Conservation (phyloP, 2,113 vertebrate genomes). For the Antechinus flavipes region DNA sequence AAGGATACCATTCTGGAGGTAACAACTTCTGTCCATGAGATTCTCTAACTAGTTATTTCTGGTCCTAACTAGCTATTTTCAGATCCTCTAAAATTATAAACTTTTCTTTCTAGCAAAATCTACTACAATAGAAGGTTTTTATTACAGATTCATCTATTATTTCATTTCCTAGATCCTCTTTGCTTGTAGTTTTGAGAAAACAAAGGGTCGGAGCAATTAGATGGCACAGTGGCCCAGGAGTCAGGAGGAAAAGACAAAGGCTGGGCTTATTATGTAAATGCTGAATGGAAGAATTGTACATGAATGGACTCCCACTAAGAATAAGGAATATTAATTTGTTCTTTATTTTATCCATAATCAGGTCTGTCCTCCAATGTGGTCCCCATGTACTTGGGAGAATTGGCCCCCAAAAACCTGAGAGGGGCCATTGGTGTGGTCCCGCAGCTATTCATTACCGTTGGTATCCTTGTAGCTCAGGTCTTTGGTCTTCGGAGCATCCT, state of each 20-base stretch:
- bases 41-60: neutral
- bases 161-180: neutral
- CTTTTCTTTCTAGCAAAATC: neutral
- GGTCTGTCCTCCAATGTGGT: constrained; percentile 96
- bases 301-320: neutral
- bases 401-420: constrained; percentile 93
- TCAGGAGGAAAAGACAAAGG: neutral
- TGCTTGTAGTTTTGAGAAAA: neutral
- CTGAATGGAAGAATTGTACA: too few relatives aligned
- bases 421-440: constrained; percentile 92
- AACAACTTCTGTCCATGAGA: neutral
- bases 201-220: neutral
- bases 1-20: neutral
- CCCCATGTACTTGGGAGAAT: constrained; percentile 97
- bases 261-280: neutral
- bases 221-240: too few relatives aligned
- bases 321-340: neutral
- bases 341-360: constrained; percentile 63
- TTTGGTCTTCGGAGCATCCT: constrained; percentile 89
- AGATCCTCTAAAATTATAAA: neutral
- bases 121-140: neutral
- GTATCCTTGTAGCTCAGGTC: constrained; percentile 94
- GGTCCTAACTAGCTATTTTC: neutral
- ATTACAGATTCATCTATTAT: neutral
- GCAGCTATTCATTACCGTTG: constrained; percentile 94